Percentiles rank a stretch among this genome's conserved stretches.
phyloP scores from a whole-genome alignment of 2,113 vertebrate species.

The Suricata suricatta region DNA sequence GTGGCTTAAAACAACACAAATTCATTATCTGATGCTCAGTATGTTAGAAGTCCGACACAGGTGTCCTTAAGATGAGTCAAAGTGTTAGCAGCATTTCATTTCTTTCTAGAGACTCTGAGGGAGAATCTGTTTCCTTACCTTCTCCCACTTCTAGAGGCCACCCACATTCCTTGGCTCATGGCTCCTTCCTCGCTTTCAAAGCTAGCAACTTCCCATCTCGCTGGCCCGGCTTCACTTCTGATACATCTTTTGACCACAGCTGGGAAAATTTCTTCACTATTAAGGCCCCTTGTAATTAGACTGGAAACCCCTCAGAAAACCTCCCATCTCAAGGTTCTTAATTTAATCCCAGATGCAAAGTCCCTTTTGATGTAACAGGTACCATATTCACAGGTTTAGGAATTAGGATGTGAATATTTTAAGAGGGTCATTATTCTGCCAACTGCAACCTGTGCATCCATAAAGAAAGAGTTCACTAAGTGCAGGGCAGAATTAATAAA shows the following conservation, averaged over 20 bases:
- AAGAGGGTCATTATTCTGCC: neutral
- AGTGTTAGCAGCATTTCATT: neutral
- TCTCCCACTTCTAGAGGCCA: neutral
- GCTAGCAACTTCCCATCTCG: neutral
- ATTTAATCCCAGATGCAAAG: neutral
- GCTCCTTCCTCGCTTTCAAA: neutral
- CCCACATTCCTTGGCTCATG: neutral
- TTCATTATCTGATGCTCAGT: neutral
- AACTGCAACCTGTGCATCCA: neutral
- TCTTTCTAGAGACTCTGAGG: neutral
- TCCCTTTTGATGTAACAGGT: neutral
- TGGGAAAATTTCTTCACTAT: neutral
- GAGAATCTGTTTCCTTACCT: neutral
- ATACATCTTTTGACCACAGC: neutral
- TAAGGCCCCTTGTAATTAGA: neutral
- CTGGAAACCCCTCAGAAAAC: neutral
- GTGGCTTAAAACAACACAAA: neutral
- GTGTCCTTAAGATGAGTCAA: neutral
- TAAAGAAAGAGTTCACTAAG: neutral
- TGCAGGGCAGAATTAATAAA: neutral
- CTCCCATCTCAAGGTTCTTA: neutral
- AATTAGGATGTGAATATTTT: neutral
- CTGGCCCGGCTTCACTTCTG: neutral
- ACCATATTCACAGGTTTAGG: neutral
- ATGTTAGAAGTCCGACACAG: neutral